Evolutionary conservation across 2,888 invertebrate species (phyloP), one percentile per base, ranked within the genome.

Genomic region (Tetragonisca angustula): DNA sequence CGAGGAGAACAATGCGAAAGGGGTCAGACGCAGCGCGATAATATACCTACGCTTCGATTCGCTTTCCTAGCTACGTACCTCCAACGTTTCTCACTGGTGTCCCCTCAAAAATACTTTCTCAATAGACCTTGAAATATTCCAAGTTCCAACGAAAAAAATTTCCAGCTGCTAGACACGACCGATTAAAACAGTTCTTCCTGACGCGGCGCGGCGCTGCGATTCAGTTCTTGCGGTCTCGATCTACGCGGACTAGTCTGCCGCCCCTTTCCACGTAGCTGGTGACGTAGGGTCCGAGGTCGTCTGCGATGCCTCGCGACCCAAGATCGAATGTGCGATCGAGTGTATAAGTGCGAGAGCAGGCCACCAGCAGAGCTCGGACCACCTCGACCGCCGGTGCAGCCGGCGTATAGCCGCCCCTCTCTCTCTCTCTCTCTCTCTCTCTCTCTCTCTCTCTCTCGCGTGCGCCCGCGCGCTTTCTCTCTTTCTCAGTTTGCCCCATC

Each of bases 311-410:
- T 86, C 89, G 91, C 91, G 92, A 91, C 89, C 85, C 90, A 87
- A 91, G 92, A 92, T 93, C 92, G 92, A 93, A 92, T 92, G 92
- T 91, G 92, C 91, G 93, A 93, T 93, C 93, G 93, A 92, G 91
- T 93, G 94, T 94, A 93, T 94, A 94, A 94, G 94, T 93, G 94
- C 94, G 94, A 94, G 93, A 94, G 93, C 91, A 93, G 94, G 94
- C 94, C 94, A 94, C 94, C 94, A 94, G 94, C 94, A 94, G 92
- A 94, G 94, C 88, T 84, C 75, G 91, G 94, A 94, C 94, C 94
- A 94, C 94, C 94, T 91, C 93, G 92, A 88, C 91, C 90, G 90
- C 70, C 84, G 83, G 79, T 84, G 83, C 86, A 80, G 87, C 85
- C 87, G 79, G 78, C 88, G 56, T 72, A 76, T 76, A 81, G 70